Evolutionary conservation across 2,888 invertebrate genomes (phyloP).

Genomic region (Sylvicola fuscatus): DNA sequence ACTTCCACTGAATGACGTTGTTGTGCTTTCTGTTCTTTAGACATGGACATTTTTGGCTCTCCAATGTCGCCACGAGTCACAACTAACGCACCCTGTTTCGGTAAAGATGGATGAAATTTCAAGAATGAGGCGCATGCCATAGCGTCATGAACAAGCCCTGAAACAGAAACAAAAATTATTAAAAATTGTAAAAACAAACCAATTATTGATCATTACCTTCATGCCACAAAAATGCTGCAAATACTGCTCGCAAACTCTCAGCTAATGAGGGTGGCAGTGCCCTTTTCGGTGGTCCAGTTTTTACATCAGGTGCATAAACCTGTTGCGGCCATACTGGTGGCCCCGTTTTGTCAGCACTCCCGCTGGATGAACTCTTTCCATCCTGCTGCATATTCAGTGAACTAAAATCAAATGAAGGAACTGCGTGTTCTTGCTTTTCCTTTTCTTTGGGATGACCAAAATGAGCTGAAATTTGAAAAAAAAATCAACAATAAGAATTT

Average conservation of each 20-base stretch:
- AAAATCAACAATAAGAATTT: neutral
- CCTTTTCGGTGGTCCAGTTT: conserved; percentile 35
- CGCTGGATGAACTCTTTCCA: conserved; percentile 4
- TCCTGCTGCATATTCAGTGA: conserved; percentile 1
- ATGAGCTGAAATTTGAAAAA: conserved; percentile 1
- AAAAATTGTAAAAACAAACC: neutral
- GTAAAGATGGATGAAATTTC: conserved; percentile 75
- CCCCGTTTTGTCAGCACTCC: conserved; percentile 10
- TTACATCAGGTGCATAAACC: neutral
- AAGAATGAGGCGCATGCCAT: conserved; percentile 95
- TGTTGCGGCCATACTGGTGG: conserved; percentile 1
- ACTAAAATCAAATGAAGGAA: neutral
- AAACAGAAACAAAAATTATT: conserved; percentile 11
- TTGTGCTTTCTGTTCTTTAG: conserved; percentile 36
- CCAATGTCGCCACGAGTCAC: conserved; percentile 31
- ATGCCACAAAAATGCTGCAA: conserved; percentile 94
- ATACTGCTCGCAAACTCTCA: conserved; percentile 81
- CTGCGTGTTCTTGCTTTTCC: too few relatives aligned
- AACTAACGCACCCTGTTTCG: conserved; percentile 58
- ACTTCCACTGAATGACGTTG: conserved; percentile 84
- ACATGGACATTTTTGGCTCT: neutral
- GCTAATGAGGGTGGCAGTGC: conserved; percentile 85
- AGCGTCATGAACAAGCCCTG: conserved; percentile 83
- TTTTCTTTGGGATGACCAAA: neutral
- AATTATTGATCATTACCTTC: conserved; percentile 35